These are phyloP conservation scores for Epirrhoe tristata DNA, from an alignment of 2,888 invertebrate species.

Conservation along the genomic window DNA sequence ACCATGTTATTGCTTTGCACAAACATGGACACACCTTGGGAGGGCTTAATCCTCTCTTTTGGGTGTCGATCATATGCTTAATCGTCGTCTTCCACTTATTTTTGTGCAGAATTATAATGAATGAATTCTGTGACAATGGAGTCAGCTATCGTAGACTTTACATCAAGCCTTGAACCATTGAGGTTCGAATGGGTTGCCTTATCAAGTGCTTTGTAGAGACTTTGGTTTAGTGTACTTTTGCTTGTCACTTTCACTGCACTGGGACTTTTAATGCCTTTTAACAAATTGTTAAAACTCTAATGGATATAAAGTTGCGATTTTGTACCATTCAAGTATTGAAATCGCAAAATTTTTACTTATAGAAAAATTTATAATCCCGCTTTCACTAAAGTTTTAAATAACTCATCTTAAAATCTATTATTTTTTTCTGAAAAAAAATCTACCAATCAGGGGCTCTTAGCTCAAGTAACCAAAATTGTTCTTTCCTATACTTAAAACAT, in stretches of 20 bases:
- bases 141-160: constrained; percentile 89
- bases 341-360: too few relatives aligned
- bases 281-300: neutral
- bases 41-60: constrained; percentile 95
- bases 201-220: constrained; percentile 48
- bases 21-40: constrained; percentile 96
- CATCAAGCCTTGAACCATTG: constrained; percentile 86
- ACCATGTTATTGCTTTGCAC: constrained; percentile 95
- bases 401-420: too few relatives aligned
- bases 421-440: too few relatives aligned
- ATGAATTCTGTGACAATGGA: constrained; percentile 92
- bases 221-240: constrained; percentile 5
- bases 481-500: too few relatives aligned
- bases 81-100: constrained; percentile 97
- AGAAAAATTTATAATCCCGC: too few relatives aligned
- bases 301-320: too few relatives aligned
- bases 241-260: neutral
- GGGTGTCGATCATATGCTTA: constrained; percentile 95
- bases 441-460: too few relatives aligned
- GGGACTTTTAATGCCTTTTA: neutral
- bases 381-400: too few relatives aligned
- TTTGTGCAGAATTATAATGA: constrained; percentile 95
- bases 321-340: too few relatives aligned
- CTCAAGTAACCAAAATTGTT: too few relatives aligned
- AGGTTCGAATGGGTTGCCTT: constrained; percentile 45